These are phyloP conservation scores for Brachionus plicatilis DNA, from an alignment of 1,140 invertebrate species.

Conservation along the genomic window DNA sequence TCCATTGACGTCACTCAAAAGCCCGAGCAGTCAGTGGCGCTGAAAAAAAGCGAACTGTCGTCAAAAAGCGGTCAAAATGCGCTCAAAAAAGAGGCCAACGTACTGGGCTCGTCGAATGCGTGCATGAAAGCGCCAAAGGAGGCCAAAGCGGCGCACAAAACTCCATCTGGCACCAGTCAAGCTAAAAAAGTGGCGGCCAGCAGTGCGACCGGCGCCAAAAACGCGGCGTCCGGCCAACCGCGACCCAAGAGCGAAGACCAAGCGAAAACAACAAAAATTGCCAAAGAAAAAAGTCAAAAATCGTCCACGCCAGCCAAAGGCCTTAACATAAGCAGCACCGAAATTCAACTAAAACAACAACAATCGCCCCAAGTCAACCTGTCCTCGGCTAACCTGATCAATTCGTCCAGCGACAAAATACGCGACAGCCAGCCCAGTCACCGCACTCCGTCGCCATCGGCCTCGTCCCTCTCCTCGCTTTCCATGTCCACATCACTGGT, in stretches of 20 bases:
- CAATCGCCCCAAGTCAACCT: not conserved
- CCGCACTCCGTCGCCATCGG: not conserved
- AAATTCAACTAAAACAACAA: slow-evolving; percentile 26
- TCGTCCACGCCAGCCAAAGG: not conserved
- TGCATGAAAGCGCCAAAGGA: not conserved
- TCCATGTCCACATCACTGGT: not conserved
- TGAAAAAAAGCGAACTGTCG: not conserved
- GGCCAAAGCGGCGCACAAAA: not conserved
- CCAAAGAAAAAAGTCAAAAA: not conserved
- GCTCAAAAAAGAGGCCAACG: not conserved
- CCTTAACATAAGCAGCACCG: not conserved
- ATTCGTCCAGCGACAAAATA: not conserved
- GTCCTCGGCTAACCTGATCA: not conserved
- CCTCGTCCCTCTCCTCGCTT: not conserved
- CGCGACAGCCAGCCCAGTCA: not conserved
- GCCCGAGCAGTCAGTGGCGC: not conserved
- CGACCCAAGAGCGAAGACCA: not conserved
- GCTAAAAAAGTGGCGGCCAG: not conserved
- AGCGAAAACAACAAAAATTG: not conserved
- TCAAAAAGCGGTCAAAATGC: not conserved
- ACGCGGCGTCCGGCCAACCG: not conserved
- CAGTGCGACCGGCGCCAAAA: not conserved
- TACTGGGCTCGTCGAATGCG: not conserved
- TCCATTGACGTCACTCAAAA: not conserved
- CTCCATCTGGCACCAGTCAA: not conserved